Conservation (phyloP, 1,140 invertebrate species). For the Holotrichia oblita region DNA sequence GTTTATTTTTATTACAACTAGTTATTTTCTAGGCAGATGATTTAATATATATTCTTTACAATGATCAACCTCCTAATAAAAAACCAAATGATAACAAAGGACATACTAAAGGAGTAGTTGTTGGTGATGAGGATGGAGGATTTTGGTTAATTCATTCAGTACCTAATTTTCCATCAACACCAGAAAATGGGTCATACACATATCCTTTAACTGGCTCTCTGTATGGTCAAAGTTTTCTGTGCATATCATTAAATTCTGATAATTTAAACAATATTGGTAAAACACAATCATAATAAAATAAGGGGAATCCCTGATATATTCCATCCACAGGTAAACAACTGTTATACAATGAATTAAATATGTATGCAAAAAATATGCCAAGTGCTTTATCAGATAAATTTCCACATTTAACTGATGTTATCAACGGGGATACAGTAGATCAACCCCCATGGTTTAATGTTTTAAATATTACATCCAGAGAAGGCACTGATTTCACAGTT, state of each 20-base stretch:
- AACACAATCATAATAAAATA: slow-evolving; percentile 29
- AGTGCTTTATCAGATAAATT: slow-evolving; percentile 62
- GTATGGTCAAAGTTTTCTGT: slow-evolving; percentile 90
- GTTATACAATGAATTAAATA: slow-evolving; percentile 78
- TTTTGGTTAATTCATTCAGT: slow-evolving; percentile 94
- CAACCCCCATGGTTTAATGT: slow-evolving; percentile 71
- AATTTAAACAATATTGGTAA: slow-evolving; percentile 76
- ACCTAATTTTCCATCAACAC: slow-evolving; percentile 78
- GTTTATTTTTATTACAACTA: slow-evolving; percentile 57
- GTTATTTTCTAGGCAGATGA: slow-evolving; percentile 22
- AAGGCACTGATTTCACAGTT: slow-evolving; percentile 71
- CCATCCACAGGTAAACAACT: slow-evolving; percentile 66
- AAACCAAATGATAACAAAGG: slow-evolving; percentile 68
- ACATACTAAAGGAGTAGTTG: slow-evolving; percentile 86
- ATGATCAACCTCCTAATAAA: slow-evolving; percentile 80
- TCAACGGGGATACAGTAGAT: slow-evolving; percentile 69
- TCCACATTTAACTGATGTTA: slow-evolving; percentile 70
- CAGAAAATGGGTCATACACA: slow-evolving; percentile 66
- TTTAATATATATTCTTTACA: slow-evolving; percentile 77
- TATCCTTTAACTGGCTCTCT: slow-evolving; percentile 77
- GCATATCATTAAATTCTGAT: slow-evolving; percentile 74
- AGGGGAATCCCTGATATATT: slow-evolving; percentile 16
- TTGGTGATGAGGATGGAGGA: slow-evolving; percentile 75
- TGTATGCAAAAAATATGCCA: slow-evolving; percentile 72
- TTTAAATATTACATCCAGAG: slow-evolving; percentile 67